Evolutionary conservation across 2,113 vertebrate genomes (phyloP).

Genomic region (Tragelaphus scriptus): DNA sequence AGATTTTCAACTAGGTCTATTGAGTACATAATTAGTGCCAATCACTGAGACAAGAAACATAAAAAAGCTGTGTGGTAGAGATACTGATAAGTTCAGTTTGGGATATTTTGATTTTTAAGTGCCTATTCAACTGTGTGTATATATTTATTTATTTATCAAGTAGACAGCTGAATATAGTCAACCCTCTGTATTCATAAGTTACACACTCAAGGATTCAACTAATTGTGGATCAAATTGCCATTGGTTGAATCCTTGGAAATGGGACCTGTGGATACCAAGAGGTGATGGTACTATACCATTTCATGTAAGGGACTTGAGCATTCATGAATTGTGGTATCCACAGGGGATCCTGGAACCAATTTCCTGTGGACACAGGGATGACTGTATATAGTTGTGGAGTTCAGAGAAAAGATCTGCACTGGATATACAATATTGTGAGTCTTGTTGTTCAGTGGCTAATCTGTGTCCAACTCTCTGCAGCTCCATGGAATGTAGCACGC

Average conservation of each 20-base stretch:
- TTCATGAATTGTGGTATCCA: background rate
- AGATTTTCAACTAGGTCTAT: background rate
- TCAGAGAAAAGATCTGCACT: background rate
- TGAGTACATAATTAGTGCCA: background rate
- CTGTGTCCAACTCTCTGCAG: background rate
- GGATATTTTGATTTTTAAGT: background rate
- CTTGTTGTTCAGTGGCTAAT: background rate
- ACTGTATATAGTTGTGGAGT: background rate
- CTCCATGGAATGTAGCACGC: background rate
- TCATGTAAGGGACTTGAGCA: background rate
- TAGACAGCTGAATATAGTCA: background rate
- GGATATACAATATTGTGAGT: background rate
- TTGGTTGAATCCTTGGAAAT: background rate
- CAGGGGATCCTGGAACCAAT: background rate
- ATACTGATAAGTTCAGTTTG: background rate
- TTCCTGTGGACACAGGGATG: background rate
- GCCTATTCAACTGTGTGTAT: background rate
- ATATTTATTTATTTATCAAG: background rate
- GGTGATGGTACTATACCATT: background rate
- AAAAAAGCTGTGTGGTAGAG: background rate
- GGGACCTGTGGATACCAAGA: background rate
- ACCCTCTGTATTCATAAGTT: background rate
- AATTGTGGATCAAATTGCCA: background rate
- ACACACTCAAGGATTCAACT: background rate
- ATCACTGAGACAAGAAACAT: background rate